Evolutionary conservation across 1,140 invertebrate species (phyloP), one percentile per base, ranked within the genome.

Genomic region (Popillia japonica): DNA sequence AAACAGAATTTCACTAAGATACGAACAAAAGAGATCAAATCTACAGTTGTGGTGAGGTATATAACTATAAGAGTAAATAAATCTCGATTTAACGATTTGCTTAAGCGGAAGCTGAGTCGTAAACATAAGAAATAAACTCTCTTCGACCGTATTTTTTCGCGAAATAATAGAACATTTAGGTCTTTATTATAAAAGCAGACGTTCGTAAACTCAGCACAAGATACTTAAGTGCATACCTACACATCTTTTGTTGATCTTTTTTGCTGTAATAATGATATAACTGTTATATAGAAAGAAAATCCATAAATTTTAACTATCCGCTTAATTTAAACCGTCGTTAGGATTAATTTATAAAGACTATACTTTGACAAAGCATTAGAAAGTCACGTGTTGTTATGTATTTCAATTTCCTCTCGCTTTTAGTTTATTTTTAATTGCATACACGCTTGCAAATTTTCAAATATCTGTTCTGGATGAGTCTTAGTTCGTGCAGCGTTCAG

Each of bases 91-190:
- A 17, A 55, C 48, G 48, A n/a, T 55, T 55, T 55, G 48, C 14
- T 55, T 55, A n/a, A 55, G 48, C 48, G 48, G 48, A 55, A 55
- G 17, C 48, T 55, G 48, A 55, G 48, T 17, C 48, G 48, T 55
- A 55, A 55, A 55, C 48, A 55, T 55, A 55, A 55, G 17, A 55
- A 55, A 55, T 55, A 55, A 55, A 55, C 48, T 55, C 48, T 55
- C 17, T n/a, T 55, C 48, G 11, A 6, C 48, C 11, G 48, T 55
- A 55, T 55, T 55, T 55, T 55, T 55, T 55, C 11, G 14, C 48
- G 48, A 55, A 55, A 55, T 55, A 14, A 55, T 55, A 55, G 17
- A 55, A 55, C 48, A 55, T 55, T 55, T 55, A 55, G 48, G 17
- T 55, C 48, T 55, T 55, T 55, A 55, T 55, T 55, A 55, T 55